Conservation (phyloP, 2,888 invertebrate species). For the Eucera pruinosa region DNA sequence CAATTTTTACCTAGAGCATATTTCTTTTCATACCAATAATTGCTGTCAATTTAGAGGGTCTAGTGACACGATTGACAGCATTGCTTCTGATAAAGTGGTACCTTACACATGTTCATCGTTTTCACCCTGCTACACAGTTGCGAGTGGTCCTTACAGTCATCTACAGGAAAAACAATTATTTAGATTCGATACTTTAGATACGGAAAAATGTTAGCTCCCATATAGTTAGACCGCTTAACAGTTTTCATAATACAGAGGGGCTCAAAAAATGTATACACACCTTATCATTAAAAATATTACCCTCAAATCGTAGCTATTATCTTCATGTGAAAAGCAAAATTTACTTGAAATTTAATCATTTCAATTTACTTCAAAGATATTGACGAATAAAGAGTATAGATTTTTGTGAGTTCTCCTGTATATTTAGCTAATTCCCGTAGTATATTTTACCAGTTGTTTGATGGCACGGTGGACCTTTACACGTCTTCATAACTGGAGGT, state of each 20-base stretch:
- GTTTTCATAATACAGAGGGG: no score
- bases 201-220: background rate
- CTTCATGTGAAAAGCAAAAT: no score
- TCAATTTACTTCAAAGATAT: no score
- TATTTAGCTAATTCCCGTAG: no score
- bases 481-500: conserved; percentile 91
- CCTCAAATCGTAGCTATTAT: no score
- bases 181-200: background rate
- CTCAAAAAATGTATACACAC: no score
- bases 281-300: no score
- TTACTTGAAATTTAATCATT: no score
- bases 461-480: conserved; percentile 89
- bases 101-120: conserved; percentile 94
- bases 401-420: no score
- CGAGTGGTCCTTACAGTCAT: conserved; percentile 92
- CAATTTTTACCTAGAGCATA: conserved; percentile 44
- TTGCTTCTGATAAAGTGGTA: conserved; percentile 92
- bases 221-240: no score
- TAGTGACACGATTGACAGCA: conserved; percentile 93
- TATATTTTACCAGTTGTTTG: conserved; percentile 79
- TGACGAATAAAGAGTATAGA: no score
- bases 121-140: conserved; percentile 94
- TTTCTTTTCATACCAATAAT: conserved; percentile 38
- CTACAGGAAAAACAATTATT: conserved; percentile 82
- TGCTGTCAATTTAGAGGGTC: conserved; percentile 54